Evolutionary conservation across 2,888 invertebrate species (phyloP).

Genomic region (Neoscelio sp.): DNA sequence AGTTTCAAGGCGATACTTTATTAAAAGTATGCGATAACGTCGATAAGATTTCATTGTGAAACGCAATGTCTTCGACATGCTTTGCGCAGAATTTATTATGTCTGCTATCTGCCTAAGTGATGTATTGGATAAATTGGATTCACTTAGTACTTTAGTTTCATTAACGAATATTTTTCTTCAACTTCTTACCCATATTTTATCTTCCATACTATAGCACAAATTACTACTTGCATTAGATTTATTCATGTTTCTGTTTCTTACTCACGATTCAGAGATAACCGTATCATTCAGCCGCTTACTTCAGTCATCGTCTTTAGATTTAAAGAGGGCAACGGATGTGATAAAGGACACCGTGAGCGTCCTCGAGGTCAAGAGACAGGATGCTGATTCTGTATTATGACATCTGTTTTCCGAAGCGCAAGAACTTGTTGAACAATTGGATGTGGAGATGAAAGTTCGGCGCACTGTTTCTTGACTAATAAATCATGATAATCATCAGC

Average conservation of each 20-base stretch:
- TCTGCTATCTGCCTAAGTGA: too few relatives aligned
- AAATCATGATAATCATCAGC: conserved; percentile 56
- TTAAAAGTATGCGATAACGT: conserved; percentile 2
- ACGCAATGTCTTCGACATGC: too few relatives aligned
- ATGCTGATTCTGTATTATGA: conserved; percentile 68
- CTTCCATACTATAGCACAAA: too few relatives aligned
- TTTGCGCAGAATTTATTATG: too few relatives aligned
- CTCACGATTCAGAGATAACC: conserved; percentile 16
- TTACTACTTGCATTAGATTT: too few relatives aligned
- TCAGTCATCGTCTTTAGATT: conserved; percentile 67
- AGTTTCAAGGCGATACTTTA: conserved; percentile 8
- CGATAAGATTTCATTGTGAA: background rate
- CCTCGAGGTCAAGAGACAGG: conserved; percentile 69
- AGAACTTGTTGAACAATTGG: conserved; percentile 71
- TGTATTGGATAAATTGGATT: too few relatives aligned
- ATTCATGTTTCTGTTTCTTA: too few relatives aligned
- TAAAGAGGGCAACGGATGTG: conserved; percentile 72
- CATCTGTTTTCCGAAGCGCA: conserved; percentile 70
- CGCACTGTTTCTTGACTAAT: conserved; percentile 68
- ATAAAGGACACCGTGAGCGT: conserved; percentile 69
- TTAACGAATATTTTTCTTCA: too few relatives aligned
- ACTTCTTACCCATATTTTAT: too few relatives aligned
- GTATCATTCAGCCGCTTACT: conserved; percentile 49
- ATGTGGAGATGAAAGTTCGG: conserved; percentile 69
- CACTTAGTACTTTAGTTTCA: too few relatives aligned